A percentile compares a stretch with the other conserved stretches of the same genome.
These are phyloP conservation scores for Xenentodon cancila DNA, from an alignment of 2,797 vertebrate genomes.

Conservation along the genomic window DNA sequence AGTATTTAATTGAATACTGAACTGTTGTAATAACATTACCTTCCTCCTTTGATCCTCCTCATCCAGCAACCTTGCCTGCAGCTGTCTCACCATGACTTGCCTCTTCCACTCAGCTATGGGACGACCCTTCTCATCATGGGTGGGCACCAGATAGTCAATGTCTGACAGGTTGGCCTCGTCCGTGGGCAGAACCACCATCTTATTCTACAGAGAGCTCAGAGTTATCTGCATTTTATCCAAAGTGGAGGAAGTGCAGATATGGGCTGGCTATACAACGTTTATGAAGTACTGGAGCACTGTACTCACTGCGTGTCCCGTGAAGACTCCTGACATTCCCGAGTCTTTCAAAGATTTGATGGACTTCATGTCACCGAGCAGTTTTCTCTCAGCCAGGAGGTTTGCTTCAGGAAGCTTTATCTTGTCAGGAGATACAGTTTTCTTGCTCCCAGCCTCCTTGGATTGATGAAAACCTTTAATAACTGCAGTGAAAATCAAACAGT, in stretches of 20 bases:
- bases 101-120: slow-evolving; percentile 97
- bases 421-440: slow-evolving; percentile 28
- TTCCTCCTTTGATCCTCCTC: slow-evolving; percentile 84
- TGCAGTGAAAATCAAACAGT: slow-evolving; percentile 49
- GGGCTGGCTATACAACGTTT: not conserved
- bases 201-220: slow-evolving; percentile 64
- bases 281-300: not conserved
- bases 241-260: not conserved
- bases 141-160: slow-evolving; percentile 92
- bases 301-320: slow-evolving; percentile 71
- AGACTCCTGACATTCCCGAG: slow-evolving; percentile 70
- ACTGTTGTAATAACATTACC: slow-evolving; percentile 56
- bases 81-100: slow-evolving; percentile 94
- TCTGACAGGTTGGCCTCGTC: slow-evolving; percentile 87
- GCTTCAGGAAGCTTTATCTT: slow-evolving; percentile 44
- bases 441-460: slow-evolving; percentile 41
- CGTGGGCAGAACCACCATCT: slow-evolving; percentile 82
- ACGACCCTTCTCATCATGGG: slow-evolving; percentile 87
- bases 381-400: slow-evolving; percentile 64
- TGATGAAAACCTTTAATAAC: slow-evolving; percentile 68
- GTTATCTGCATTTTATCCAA: not conserved
- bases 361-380: slow-evolving; percentile 73
- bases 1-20: too few relatives aligned
- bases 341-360: slow-evolving; percentile 74
- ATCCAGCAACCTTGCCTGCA: slow-evolving; percentile 86